These are phyloP conservation scores for Pseudomyrmex flavicornis DNA, from an alignment of 1,140 invertebrate genomes.

Conservation along the genomic window DNA sequence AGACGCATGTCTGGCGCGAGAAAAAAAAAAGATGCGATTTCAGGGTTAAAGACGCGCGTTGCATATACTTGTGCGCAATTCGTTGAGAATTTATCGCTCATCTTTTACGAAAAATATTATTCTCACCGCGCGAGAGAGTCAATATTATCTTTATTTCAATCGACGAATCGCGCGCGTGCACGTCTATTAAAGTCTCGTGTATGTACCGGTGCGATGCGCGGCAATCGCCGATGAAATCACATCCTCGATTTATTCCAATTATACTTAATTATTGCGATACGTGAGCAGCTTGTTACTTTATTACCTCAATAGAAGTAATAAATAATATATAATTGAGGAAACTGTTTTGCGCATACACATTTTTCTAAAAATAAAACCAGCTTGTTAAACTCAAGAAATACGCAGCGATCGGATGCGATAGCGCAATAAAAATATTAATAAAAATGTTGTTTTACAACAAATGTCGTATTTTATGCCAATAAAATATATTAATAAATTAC, in stretches of 20 bases:
- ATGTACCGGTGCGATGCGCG: not conserved
- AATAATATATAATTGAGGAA: too few species aligned
- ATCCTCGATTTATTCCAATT: slow-evolving; percentile 41
- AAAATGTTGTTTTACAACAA: too few species aligned
- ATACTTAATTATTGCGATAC: too few species aligned
- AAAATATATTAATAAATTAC: not conserved
- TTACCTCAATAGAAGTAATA: not conserved
- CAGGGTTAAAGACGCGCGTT: not conserved
- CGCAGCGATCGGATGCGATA: too few species aligned
- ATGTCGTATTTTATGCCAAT: not conserved
- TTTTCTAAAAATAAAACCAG: too few species aligned
- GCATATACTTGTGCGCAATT: slow-evolving; percentile 24
- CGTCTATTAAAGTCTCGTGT: slow-evolving; percentile 1
- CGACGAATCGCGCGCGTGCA: slow-evolving; percentile 8
- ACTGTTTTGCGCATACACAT: too few species aligned
- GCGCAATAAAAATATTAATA: too few species aligned
- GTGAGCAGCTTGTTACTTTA: not conserved
- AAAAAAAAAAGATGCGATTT: slow-evolving; percentile 6
- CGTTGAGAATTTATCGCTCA: slow-evolving; percentile 47
- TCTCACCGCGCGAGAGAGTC: not conserved
- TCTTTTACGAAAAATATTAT: slow-evolving; percentile 25
- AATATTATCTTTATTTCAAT: slow-evolving; percentile 36
- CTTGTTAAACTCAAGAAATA: too few species aligned
- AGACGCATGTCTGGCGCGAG: not conserved
- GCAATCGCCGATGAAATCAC: slow-evolving; percentile 12